phyloP scores from a whole-genome alignment of 2,888 invertebrate species.

The Drosophila neutralis region DNA sequence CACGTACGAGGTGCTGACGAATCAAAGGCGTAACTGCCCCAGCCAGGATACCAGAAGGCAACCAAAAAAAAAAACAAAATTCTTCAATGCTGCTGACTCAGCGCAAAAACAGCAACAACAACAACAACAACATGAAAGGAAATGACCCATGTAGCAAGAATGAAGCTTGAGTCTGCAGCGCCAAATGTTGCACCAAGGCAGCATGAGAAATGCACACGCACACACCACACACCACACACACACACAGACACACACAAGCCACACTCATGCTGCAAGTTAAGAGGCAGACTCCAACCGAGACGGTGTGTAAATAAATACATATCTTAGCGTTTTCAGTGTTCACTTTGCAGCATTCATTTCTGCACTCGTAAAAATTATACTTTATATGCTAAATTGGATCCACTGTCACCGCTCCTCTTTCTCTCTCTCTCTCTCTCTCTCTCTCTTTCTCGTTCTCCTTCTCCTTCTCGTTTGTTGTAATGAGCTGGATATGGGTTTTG shows the following conservation, averaged over 20 bases:
- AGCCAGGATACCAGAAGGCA: conserved; percentile 20
- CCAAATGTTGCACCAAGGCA: conserved; percentile 67
- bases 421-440: background rate
- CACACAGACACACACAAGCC: too few species aligned
- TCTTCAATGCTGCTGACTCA: conserved; percentile 63
- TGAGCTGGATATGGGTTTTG: conserved; percentile 38
- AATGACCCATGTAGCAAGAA: conserved; percentile 35
- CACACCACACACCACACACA: background rate
- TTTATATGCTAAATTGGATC: conserved; percentile 57
- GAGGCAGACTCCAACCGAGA: conserved; percentile 24
- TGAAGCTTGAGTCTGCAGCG: conserved; percentile 51
- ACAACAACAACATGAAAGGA: conserved; percentile 65
- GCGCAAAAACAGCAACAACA: conserved; percentile 48
- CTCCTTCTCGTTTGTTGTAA: conserved; percentile 43
- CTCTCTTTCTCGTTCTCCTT: rapidly evolving
- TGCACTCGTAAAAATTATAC: conserved; percentile 72
- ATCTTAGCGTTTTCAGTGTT: conserved; percentile 53
- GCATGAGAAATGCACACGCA: conserved; percentile 18
- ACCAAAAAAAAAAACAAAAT: background rate
- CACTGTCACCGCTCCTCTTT: conserved; percentile 38
- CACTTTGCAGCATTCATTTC: conserved; percentile 21
- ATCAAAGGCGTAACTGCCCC: conserved; percentile 5
- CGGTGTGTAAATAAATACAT: conserved; percentile 34
- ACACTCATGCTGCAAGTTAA: background rate
- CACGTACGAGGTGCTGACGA: conserved; percentile 21